Conservation (phyloP, 1,140 invertebrate genomes). For the Nephila pilipes region DNA sequence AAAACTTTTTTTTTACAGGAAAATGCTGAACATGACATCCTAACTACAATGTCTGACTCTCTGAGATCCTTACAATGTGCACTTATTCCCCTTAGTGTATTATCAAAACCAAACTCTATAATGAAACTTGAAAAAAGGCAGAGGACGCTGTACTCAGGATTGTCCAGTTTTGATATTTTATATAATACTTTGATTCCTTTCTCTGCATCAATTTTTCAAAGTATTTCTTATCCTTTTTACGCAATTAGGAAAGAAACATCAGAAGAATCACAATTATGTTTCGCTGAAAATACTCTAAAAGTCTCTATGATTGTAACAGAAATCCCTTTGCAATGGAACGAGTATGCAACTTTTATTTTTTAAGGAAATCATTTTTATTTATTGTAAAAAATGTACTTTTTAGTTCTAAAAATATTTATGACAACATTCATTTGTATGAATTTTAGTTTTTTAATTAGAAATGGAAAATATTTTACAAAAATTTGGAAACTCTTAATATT, state of each 20-base stretch:
- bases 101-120: not conserved
- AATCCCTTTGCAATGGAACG: conserved; percentile 26
- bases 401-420: too few species aligned
- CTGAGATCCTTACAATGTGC: conserved; percentile 53
- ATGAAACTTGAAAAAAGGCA: not conserved
- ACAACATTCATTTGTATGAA: too few species aligned
- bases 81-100: conserved; percentile 46
- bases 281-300: not conserved
- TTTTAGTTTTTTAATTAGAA: too few species aligned
- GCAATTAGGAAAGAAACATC: not conserved
- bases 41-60: conserved; percentile 19
- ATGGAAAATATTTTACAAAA: too few species aligned
- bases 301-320: not conserved
- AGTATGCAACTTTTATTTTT: not conserved
- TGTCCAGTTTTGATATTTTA: not conserved
- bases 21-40: not conserved
- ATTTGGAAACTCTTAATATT: too few species aligned
- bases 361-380: not conserved
- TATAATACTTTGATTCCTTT: conserved; percentile 51
- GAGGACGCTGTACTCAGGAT: not conserved
- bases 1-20: conserved; percentile 23
- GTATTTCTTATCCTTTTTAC: conserved; percentile 47
- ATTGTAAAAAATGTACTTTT: too few species aligned
- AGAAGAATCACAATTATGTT: not conserved
- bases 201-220: conserved; percentile 43